Conservation (phyloP, 2,113 vertebrate genomes). For the Amphiprion ocellaris region DNA sequence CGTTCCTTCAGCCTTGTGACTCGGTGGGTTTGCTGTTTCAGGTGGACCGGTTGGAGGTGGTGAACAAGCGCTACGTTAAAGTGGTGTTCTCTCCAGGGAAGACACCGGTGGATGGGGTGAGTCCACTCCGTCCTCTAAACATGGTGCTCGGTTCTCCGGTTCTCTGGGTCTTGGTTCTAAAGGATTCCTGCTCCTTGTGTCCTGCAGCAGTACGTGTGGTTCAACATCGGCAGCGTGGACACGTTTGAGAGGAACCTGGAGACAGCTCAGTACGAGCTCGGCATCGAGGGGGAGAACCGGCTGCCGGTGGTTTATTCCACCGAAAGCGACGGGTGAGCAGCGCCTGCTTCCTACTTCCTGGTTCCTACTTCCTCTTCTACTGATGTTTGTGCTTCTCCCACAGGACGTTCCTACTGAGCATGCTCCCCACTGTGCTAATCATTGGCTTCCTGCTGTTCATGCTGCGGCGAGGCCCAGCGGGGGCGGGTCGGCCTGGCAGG, state of each 20-base stretch:
- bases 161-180: neutral
- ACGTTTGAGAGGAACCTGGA: conserved; percentile 98
- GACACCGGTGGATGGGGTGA: conserved; percentile 91
- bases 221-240: conserved; percentile 98
- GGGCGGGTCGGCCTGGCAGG: conserved; percentile 89
- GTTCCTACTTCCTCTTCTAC: neutral
- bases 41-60: conserved; percentile 95
- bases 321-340: conserved; percentile 94
- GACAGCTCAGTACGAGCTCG: conserved; percentile 92
- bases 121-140: conserved; percentile 7
- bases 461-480: conserved; percentile 90
- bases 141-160: neutral
- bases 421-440: conserved; percentile 93
- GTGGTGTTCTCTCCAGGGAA: conserved; percentile 91
- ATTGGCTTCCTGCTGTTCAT: conserved; percentile 94
- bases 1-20: too few species aligned
- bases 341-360: neutral
- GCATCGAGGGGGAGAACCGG: conserved; percentile 93
- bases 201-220: conserved; percentile 91
- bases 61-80: conserved; percentile 96
- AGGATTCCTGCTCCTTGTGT: neutral
- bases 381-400: neutral
- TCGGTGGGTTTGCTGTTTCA: conserved; percentile 52
- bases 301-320: conserved; percentile 94
- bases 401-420: conserved; percentile 93